These are phyloP conservation scores for Strix occidentalis DNA, from an alignment of 2,797 vertebrate species.

Conservation along the genomic window DNA sequence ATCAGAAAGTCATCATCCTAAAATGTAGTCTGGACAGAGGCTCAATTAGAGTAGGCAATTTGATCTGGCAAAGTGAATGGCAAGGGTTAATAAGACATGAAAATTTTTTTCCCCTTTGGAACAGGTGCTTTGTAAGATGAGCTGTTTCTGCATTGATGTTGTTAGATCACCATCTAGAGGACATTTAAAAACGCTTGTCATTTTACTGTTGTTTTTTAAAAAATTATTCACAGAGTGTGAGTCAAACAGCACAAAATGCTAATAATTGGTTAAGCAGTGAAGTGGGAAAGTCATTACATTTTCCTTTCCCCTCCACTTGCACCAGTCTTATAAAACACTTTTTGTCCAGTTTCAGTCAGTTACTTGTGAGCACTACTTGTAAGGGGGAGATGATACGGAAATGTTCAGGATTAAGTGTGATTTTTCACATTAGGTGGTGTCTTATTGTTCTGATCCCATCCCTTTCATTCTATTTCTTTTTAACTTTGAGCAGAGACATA, in stretches of 20 bases:
- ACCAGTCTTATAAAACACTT: background rate
- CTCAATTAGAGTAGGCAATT: background rate
- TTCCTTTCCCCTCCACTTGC: background rate
- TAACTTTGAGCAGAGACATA: background rate
- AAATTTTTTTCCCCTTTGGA: background rate
- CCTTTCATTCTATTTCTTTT: background rate
- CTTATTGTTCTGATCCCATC: background rate
- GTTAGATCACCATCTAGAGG: slow-evolving; percentile 66
- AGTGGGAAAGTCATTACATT: background rate
- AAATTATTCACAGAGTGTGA: background rate
- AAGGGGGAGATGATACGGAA: background rate
- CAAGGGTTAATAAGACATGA: background rate
- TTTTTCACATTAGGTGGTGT: background rate
- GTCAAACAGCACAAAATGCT: background rate
- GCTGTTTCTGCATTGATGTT: background rate
- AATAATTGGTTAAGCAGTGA: background rate
- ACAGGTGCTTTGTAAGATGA: background rate
- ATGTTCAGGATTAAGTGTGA: background rate
- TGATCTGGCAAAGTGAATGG: background rate
- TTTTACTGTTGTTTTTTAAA: background rate
- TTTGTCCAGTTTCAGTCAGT: background rate
- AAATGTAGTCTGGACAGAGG: background rate
- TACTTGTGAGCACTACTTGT: background rate
- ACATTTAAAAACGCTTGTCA: background rate
- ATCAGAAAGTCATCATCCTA: background rate